Evolutionary conservation across 1,140 invertebrate species (phyloP).

Genomic region (Trachelipus rathkii): DNA sequence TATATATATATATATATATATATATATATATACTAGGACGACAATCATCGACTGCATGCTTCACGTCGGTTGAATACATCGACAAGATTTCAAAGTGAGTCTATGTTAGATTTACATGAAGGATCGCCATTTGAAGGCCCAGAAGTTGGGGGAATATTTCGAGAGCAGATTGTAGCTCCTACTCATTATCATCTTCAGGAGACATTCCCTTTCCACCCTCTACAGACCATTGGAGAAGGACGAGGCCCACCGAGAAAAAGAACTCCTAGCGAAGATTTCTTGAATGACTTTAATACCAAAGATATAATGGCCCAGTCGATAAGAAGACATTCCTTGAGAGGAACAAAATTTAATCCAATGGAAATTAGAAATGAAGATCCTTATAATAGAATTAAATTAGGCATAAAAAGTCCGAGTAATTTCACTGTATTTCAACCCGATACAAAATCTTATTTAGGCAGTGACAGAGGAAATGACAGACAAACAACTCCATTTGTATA

Average conservation of each 20-base stretch:
- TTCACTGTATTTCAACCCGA: slow-evolving; percentile 25
- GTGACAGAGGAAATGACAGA: slow-evolving; percentile 14
- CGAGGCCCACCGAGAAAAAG: neutral
- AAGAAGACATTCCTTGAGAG: slow-evolving; percentile 35
- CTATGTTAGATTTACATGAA: slow-evolving; percentile 26
- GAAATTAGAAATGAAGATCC: slow-evolving; percentile 28
- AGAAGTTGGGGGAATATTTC: no score
- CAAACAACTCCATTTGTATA: slow-evolving; percentile 24
- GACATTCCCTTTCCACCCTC: neutral
- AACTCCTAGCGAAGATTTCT: slow-evolving; percentile 21
- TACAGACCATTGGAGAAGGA: neutral
- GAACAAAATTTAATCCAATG: slow-evolving; percentile 32
- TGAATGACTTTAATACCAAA: slow-evolving; percentile 20
- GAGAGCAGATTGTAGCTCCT: no score
- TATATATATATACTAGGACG: slow-evolving; percentile 19
- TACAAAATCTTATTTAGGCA: slow-evolving; percentile 12
- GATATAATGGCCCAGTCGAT: slow-evolving; percentile 44
- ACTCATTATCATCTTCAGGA: no score
- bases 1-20: no score
- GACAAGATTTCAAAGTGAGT: slow-evolving; percentile 27
- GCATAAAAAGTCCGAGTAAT: slow-evolving; percentile 22
- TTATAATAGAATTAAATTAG: slow-evolving; percentile 26
- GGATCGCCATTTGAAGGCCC: neutral
- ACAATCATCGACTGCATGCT: slow-evolving; percentile 16
- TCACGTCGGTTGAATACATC: slow-evolving; percentile 20